Conservation (phyloP, 2,113 vertebrate genomes). For the Cisticola juncidis region DNA sequence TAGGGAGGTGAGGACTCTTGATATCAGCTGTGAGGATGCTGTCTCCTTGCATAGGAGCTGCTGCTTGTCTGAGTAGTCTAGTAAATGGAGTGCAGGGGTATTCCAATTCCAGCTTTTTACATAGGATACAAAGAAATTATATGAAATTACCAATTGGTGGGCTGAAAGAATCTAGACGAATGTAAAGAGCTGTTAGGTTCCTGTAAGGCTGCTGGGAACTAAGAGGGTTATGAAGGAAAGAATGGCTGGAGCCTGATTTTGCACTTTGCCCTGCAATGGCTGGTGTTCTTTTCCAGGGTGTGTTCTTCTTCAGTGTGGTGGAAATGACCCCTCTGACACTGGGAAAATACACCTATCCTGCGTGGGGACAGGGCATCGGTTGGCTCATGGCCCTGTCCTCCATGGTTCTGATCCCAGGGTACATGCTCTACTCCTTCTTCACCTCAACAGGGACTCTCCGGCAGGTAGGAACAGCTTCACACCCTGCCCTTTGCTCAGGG, state of each 20-base stretch:
- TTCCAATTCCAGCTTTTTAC: background rate
- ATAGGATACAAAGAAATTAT: background rate
- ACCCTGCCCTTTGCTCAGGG: background rate
- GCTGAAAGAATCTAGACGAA: background rate
- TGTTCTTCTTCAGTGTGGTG: slow-evolving; percentile 88
- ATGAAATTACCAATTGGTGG: background rate
- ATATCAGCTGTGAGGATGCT: background rate
- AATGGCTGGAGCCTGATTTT: background rate
- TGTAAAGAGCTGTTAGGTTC: background rate
- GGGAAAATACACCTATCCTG: slow-evolving; percentile 85
- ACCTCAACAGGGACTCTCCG: slow-evolving; percentile 74
- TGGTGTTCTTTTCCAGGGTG: slow-evolving; percentile 65
- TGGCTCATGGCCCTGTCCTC: slow-evolving; percentile 90
- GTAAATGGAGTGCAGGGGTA: background rate
- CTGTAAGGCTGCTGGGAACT: background rate
- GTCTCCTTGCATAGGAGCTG: background rate
- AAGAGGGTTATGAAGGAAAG: background rate
- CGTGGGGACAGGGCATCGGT: slow-evolving; percentile 86
- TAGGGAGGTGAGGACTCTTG: background rate
- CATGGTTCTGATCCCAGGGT: slow-evolving; percentile 87
- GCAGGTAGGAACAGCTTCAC: slow-evolving; percentile 64
- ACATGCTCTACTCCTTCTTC: slow-evolving; percentile 82
- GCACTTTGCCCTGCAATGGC: background rate
- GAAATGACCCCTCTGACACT: slow-evolving; percentile 89
- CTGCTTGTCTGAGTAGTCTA: background rate